These are phyloP conservation scores for Neotragus moschatus DNA, from an alignment of 2,113 vertebrate genomes.

Conservation along the genomic window DNA sequence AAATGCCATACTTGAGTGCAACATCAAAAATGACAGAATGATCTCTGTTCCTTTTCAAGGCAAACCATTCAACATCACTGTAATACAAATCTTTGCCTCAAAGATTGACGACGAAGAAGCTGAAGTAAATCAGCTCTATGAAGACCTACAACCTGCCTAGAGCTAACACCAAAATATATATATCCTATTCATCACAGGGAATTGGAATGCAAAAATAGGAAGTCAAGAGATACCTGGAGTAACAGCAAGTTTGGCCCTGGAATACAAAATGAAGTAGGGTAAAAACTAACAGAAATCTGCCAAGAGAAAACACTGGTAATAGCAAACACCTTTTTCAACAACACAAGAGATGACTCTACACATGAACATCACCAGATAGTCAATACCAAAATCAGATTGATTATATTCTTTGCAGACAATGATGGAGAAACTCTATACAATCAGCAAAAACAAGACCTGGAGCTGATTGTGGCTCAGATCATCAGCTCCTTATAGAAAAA, in stretches of 20 bases:
- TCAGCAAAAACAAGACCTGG: background rate
- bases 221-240: background rate
- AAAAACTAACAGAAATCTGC: background rate
- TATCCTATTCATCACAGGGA: background rate
- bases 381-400: background rate
- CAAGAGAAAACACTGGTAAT: background rate
- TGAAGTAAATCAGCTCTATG: background rate
- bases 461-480: background rate
- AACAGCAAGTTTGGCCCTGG: background rate
- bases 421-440: background rate
- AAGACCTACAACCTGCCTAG: background rate
- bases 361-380: background rate
- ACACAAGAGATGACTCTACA: background rate
- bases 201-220: background rate
- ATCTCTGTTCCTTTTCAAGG: background rate
- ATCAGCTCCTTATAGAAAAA: background rate
- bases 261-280: background rate
- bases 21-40: background rate
- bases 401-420: background rate
- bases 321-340: background rate
- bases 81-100: background rate
- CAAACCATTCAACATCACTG: background rate
- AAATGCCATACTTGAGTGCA: background rate
- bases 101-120: fast-evolving
- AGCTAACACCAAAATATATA: background rate